Evolutionary conservation across 2,797 vertebrate genomes (phyloP), one percentile per base, ranked within the genome.

Genomic region (Sphenodon punctatus): DNA sequence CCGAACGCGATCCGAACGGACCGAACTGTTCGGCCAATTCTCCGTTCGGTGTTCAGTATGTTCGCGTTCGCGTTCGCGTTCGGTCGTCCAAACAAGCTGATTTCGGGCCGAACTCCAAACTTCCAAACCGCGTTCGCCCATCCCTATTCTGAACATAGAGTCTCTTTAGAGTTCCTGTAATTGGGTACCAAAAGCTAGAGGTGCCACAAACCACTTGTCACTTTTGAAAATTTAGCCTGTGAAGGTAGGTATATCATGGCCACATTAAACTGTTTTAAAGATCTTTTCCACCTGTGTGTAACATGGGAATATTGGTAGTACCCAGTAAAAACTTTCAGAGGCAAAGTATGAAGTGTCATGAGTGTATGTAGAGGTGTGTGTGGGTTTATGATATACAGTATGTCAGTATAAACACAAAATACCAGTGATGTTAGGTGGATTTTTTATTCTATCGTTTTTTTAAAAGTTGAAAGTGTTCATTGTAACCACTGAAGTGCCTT

Each of bases 291-390:
- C 74, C 27, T 30, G 4, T n/a, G 69, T 51, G 67, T 79, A 88
- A 58, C 42, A 63, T n/a, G 12, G 11, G 10, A 34, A 27, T 51
- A 51, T 66, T 61, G 75, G 86, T 86, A 84, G 55, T 58, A 30
- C n/a, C 59, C 67, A 86, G 67, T 86, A 81, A 86, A 85, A 80
- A 55, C 51, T 66, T 63, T 80, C 59, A n/a, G n/a, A n/a, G n/a
- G n/a, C n/a, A n/a, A n/a, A n/a, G n/a, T n/a, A n/a, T n/a, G n/a
- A 5, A 14, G 9, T 79, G n/a, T 27, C 84, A 66, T 39, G 32
- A 61, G 58, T 14, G 14, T 69, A 74, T 22, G 48, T 51, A 19
- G 55, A 27, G 48, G n/a, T 48, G n/a, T 49, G 48, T 49, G 7
- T 48, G 49, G 25, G 13, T 49, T 25, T n/a, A 14, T n/a, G 49